Evolutionary conservation across 2,113 vertebrate genomes (phyloP).

Genomic region (Elachura formosa): DNA sequence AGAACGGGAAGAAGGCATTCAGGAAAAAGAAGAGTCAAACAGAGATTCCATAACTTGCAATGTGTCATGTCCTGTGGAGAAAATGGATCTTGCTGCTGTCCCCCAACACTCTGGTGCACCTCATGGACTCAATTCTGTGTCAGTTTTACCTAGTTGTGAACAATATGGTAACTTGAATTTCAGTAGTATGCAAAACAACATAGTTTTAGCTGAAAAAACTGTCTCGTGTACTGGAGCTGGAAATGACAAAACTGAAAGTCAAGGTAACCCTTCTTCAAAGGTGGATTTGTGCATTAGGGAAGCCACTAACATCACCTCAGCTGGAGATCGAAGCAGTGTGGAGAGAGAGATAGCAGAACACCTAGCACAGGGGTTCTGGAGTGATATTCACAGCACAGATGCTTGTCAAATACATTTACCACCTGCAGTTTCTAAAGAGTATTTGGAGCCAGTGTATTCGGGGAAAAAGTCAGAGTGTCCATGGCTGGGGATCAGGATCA

Average conservation of each 20-base stretch:
- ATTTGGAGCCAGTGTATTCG: slow-evolving; percentile 64
- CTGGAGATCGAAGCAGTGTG: slow-evolving; percentile 81
- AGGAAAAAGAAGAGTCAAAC: slow-evolving; percentile 2
- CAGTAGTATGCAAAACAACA: slow-evolving; percentile 36
- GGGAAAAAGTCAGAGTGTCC: slow-evolving; percentile 86
- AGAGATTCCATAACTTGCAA: slow-evolving; percentile 11
- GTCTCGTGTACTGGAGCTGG: slow-evolving; percentile 31
- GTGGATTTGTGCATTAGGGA: slow-evolving; percentile 29
- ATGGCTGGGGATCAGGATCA: slow-evolving; percentile 84
- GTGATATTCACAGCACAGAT: slow-evolving; percentile 76
- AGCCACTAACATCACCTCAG: not conserved
- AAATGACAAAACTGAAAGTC: slow-evolving; percentile 52
- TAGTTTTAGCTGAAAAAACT: slow-evolving; percentile 66
- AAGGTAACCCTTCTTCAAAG: not conserved
- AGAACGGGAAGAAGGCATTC: not conserved
- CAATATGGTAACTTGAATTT: slow-evolving; percentile 68
- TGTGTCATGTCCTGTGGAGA: not conserved
- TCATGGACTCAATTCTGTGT: slow-evolving; percentile 58
- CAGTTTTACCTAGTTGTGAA: slow-evolving; percentile 63
- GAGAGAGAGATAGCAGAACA: slow-evolving; percentile 95
- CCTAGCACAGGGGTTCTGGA: slow-evolving; percentile 92
- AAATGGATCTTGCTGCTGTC: slow-evolving; percentile 15
- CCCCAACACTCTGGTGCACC: slow-evolving; percentile 38
- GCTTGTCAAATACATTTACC: slow-evolving; percentile 58
- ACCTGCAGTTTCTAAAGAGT: slow-evolving; percentile 49